Base-by-base conservation (phyloP, 1,140 invertebrate species). In the Andrena cerasifolii region DNA sequence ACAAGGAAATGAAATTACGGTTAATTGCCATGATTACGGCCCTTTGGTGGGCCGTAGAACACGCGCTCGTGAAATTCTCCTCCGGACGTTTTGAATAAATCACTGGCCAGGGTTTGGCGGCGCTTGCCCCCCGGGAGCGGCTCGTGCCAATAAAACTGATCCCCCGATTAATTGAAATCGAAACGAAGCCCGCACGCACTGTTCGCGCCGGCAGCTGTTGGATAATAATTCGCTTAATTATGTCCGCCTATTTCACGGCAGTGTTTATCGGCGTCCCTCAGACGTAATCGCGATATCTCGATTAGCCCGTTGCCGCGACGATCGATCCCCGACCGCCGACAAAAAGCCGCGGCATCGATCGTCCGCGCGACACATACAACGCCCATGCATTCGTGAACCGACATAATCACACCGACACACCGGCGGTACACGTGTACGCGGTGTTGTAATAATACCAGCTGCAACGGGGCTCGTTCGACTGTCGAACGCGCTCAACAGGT, bases 401-500 rank as follows among this genome's bases (percentile, higher is more conserved):
- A 54, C 80, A 68, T 82, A 82, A 82, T 58, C 62, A 71, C 61
- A 75, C 62, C 3, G 36, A 73, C 66, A 24, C 45, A 70, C 49
- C n/a, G 36, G 43, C 40, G 49, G 67, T 36, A 24, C 61, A 76
- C 67, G 71, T 66, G 70, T 59, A 74, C 77, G 18, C 26, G 12
- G 79, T 0, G 8, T 26, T 24, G 31, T 47, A 75, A 77, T 65
- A 47, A 77, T 49, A 45, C 31, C 26, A 43, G 47, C 31, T 74
- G 49, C 54, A 18, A n/a, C n/a, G 24, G 28, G 18, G 24, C 5
- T 18, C 7, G 16, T 18, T 21, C 53, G 49, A 33, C 65, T 21
- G 5, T 40, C 54, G 51, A 26, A 54, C 56, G 78, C 59, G 71
- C 82, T 84, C 83, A 84, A 84, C 83, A 84, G 82, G 83, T 84